These are phyloP conservation scores for Drosophila helvetica DNA, from an alignment of 2,888 invertebrate genomes.

Conservation along the genomic window DNA sequence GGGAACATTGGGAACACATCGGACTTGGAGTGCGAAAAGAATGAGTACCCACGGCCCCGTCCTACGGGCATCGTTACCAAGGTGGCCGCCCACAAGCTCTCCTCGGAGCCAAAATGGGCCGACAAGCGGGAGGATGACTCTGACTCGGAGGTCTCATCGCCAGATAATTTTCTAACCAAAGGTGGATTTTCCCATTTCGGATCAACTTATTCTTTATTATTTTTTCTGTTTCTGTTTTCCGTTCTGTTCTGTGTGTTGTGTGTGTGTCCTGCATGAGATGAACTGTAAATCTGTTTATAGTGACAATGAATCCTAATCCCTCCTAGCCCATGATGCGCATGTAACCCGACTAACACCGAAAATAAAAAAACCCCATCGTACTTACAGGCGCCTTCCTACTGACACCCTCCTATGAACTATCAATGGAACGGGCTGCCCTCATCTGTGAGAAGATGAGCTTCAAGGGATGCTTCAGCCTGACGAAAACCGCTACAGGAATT, in stretches of 20 bases:
- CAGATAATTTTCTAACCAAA: constrained; percentile 91
- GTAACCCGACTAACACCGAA: constrained; percentile 22
- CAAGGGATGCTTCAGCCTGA: constrained; percentile 93
- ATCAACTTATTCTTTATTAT: neutral
- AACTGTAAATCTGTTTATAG: too few species aligned
- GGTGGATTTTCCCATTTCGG: constrained; percentile 81
- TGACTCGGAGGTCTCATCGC: constrained; percentile 91
- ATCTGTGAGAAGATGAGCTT: constrained; percentile 96
- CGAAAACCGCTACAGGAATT: constrained; percentile 94
- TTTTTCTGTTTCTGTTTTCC: neutral
- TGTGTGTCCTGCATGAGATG: constrained; percentile 16
- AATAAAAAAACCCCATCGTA: constrained; percentile 1
- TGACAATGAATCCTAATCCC: neutral
- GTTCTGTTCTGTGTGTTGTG: neutral
- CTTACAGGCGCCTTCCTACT: constrained; percentile 90
- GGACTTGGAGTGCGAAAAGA: constrained; percentile 83
- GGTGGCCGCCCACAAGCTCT: constrained; percentile 81
- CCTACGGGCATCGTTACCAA: constrained; percentile 80
- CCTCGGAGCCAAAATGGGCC: constrained; percentile 82
- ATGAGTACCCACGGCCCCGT: constrained; percentile 76
- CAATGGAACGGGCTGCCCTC: constrained; percentile 92
- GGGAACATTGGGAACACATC: constrained; percentile 80
- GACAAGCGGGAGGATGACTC: constrained; percentile 88
- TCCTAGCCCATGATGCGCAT: neutral
- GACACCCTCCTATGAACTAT: constrained; percentile 93